Evolutionary conservation across 2,888 invertebrate genomes (phyloP).

Genomic region (Elysia crispata): DNA sequence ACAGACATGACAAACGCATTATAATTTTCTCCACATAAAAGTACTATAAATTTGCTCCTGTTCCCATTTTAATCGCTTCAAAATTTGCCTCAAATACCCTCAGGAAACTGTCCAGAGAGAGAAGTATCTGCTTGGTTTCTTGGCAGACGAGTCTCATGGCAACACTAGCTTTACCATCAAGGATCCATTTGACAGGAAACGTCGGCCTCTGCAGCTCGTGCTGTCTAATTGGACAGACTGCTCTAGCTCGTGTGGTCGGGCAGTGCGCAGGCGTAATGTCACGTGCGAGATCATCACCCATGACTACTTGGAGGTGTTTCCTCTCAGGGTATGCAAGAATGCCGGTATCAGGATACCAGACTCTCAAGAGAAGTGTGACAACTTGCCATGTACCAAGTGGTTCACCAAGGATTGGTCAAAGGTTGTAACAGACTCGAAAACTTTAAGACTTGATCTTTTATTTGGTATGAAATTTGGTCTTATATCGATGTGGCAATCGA

Average conservation of each 20-base stretch:
- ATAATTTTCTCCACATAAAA: no score
- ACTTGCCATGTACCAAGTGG: slow-evolving; percentile 93
- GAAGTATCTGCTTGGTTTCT: slow-evolving; percentile 54
- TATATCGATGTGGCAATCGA: no score
- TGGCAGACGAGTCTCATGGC: slow-evolving; percentile 48
- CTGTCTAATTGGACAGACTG: slow-evolving; percentile 66
- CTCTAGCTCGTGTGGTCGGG: slow-evolving; percentile 67
- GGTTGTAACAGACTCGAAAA: slow-evolving; percentile 79
- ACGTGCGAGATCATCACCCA: slow-evolving; percentile 70
- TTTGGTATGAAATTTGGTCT: no score
- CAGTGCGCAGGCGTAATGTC: slow-evolving; percentile 64
- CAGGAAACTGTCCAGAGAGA: slow-evolving; percentile 63
- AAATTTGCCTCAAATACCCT: no score
- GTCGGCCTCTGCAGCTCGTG: slow-evolving; percentile 60
- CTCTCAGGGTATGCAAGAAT: slow-evolving; percentile 59
- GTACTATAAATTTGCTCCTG: no score
- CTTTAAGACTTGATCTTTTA: no score
- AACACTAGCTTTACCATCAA: slow-evolving; percentile 53
- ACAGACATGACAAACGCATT: no score
- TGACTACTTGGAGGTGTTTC: slow-evolving; percentile 66
- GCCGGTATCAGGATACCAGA: slow-evolving; percentile 81
- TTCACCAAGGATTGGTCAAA: slow-evolving; percentile 94
- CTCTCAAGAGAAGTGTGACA: slow-evolving; percentile 88
- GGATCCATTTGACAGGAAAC: slow-evolving; percentile 65
- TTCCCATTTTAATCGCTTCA: no score